phyloP scores from a whole-genome alignment of 2,113 vertebrate genomes.

The Sarotherodon lohbergeri region DNA sequence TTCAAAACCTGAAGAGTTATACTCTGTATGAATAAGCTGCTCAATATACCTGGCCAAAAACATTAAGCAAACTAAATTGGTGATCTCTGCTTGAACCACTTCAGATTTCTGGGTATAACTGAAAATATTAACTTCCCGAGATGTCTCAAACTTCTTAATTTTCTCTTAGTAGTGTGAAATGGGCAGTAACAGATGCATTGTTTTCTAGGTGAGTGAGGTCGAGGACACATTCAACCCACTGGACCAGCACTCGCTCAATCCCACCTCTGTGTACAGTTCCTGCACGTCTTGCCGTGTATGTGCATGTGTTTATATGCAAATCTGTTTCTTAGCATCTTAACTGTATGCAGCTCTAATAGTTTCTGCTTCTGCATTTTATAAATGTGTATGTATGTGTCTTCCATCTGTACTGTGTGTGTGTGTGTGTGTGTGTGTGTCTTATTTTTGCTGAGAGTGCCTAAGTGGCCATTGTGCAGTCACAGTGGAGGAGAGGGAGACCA shows the following conservation, averaged over 20 bases:
- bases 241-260: not conserved
- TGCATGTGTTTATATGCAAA: not conserved
- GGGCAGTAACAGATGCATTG: conserved; percentile 14
- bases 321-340: not conserved
- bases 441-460: conserved; percentile 21
- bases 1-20: not conserved
- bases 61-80: not conserved
- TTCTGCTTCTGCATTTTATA: not conserved
- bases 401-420: not conserved
- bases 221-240: not conserved
- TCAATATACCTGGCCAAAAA: not conserved
- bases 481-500: conserved; percentile 79
- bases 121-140: not conserved
- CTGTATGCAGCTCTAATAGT: not conserved
- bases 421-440: not conserved
- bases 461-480: conserved; percentile 85
- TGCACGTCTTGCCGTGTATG: not conserved
- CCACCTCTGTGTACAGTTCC: not conserved
- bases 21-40: not conserved
- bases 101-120: not conserved
- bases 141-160: not conserved
- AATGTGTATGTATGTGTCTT: not conserved
- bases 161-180: not conserved
- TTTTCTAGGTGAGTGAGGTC: not conserved
- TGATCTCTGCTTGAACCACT: not conserved